phyloP scores from a whole-genome alignment of 2,888 invertebrate genomes.

The Tineola bisselliella region DNA sequence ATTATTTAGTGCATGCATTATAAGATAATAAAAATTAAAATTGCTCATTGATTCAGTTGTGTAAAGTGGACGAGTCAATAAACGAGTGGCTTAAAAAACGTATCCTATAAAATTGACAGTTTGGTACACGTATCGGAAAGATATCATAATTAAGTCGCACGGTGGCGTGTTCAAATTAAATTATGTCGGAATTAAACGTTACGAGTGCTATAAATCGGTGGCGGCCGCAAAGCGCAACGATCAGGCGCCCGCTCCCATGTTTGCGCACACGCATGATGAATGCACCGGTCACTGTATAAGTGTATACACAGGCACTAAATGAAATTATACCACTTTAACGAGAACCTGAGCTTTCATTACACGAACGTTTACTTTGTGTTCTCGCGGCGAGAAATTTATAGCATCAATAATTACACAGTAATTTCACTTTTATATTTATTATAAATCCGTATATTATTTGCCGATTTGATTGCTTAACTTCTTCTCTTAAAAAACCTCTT shows the following conservation, averaged over 20 bases:
- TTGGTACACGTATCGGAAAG: conserved; percentile 20
- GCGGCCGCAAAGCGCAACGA: conserved; percentile 18
- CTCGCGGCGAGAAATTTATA: neutral
- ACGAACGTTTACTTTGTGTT: neutral
- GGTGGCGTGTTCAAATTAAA: conserved; percentile 54
- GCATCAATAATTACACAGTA: neutral
- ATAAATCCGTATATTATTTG: too few species aligned
- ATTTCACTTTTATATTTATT: too few species aligned
- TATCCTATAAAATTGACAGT: conserved; percentile 9
- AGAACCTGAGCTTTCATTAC: conserved; percentile 4
- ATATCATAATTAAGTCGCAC: conserved; percentile 53
- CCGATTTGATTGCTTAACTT: too few species aligned
- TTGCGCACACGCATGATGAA: neutral
- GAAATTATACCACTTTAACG: conserved; percentile 4
- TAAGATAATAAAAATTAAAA: too few species aligned
- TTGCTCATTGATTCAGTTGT: too few species aligned
- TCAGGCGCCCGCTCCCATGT: neutral
- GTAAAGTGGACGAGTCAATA: conserved; percentile 5
- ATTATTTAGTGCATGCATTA: too few species aligned
- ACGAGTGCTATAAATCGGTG: conserved; percentile 41
- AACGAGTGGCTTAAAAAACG: neutral
- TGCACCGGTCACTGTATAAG: neutral
- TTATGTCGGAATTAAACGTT: conserved; percentile 56
- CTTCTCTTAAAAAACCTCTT: too few species aligned
- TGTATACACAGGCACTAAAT: conserved; percentile 1